These are phyloP conservation scores for Limnothrissa miodon DNA, from an alignment of 2,113 vertebrate species.

Conservation along the genomic window DNA sequence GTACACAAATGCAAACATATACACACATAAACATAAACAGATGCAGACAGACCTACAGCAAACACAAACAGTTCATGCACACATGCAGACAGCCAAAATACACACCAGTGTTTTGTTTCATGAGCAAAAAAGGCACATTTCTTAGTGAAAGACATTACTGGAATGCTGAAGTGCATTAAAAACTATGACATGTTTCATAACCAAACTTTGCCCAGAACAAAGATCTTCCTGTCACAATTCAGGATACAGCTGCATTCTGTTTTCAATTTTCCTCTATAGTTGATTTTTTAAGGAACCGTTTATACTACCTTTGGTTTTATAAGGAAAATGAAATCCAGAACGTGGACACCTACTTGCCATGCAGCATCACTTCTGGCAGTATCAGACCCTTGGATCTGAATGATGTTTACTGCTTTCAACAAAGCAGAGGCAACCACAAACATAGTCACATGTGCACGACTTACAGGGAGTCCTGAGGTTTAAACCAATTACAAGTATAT, in stretches of 20 bases:
- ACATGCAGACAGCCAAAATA: slow-evolving; percentile 2
- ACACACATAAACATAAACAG: slow-evolving; percentile 49
- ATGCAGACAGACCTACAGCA: neutral
- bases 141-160: slow-evolving; percentile 23
- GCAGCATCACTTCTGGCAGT: neutral
- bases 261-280: slow-evolving; percentile 45
- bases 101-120: neutral
- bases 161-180: slow-evolving; percentile 15
- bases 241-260: slow-evolving; percentile 40
- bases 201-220: neutral
- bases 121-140: slow-evolving; percentile 16
- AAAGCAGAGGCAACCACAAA: slow-evolving; percentile 36
- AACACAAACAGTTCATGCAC: slow-evolving; percentile 44
- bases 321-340: slow-evolving; percentile 37
- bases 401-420: slow-evolving; percentile 41
- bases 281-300: slow-evolving; percentile 45
- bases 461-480: neutral
- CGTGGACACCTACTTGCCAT: neutral
- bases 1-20: slow-evolving; percentile 17
- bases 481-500: slow-evolving; percentile 32
- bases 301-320: slow-evolving; percentile 49
- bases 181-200: slow-evolving; percentile 23
- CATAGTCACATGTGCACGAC: slow-evolving; percentile 32
- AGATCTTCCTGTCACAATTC: slow-evolving; percentile 26
- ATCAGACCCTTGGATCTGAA: slow-evolving; percentile 54